Conservation (phyloP, 2,113 vertebrate genomes). For the Chloropsis cyanopogon region DNA sequence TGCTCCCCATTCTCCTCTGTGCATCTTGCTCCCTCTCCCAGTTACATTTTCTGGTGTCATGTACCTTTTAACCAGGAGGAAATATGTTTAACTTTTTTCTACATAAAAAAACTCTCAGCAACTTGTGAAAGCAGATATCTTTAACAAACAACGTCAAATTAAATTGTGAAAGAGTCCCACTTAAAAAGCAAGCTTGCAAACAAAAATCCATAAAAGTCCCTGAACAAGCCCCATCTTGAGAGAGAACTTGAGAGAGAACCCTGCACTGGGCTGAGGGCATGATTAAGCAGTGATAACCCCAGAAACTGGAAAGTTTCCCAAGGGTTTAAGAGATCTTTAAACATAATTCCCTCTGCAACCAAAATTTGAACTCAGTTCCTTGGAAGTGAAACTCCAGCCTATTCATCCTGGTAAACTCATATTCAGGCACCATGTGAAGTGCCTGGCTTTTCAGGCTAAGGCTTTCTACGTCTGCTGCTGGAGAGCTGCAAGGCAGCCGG, state of each 20-base stretch:
- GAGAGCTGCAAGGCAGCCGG: rapidly evolving
- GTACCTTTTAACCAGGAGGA: neutral
- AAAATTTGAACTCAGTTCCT: neutral
- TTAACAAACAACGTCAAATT: neutral
- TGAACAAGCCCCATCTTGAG: neutral
- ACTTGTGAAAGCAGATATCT: neutral
- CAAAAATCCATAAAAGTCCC: neutral
- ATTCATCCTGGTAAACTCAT: rapidly evolving
- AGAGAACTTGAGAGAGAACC: neutral
- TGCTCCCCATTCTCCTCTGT: neutral
- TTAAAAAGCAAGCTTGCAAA: neutral
- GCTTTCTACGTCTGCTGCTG: rapidly evolving
- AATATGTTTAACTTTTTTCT: neutral
- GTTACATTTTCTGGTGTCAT: neutral
- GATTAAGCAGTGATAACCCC: neutral
- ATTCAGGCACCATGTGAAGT: neutral
- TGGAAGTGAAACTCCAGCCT: neutral
- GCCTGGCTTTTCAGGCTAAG: neutral
- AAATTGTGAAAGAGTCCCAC: neutral
- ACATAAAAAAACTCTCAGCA: neutral
- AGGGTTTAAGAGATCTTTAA: neutral
- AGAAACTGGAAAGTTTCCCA: neutral
- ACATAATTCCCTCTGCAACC: neutral
- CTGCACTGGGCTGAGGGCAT: neutral
- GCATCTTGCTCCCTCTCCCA: neutral